Conservation (phyloP, 1,140 invertebrate genomes). For the Asbolus verrucosus region DNA sequence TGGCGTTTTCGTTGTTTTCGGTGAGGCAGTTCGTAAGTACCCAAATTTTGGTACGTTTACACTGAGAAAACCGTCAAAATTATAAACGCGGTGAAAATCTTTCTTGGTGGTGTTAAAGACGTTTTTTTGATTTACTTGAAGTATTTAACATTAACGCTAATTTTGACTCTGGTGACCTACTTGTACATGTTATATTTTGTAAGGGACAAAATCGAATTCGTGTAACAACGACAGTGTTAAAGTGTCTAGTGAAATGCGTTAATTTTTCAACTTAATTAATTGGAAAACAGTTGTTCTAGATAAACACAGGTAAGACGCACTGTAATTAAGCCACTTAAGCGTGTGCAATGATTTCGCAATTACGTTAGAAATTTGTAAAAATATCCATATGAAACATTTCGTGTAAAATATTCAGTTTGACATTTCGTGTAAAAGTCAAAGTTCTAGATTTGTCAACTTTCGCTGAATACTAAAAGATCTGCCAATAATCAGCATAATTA, state of each 20-base stretch:
- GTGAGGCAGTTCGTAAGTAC: slow-evolving; percentile 42
- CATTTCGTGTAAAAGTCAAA: slow-evolving; percentile 31
- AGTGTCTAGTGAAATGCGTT: slow-evolving; percentile 45
- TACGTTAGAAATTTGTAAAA: slow-evolving; percentile 16
- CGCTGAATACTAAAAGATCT: slow-evolving; percentile 30
- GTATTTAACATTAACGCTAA: slow-evolving; percentile 37
- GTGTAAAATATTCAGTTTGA: not conserved
- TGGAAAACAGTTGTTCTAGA: slow-evolving; percentile 39
- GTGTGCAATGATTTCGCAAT: slow-evolving; percentile 19
- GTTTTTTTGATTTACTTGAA: slow-evolving; percentile 47
- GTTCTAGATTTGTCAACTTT: slow-evolving; percentile 33
- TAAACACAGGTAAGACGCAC: slow-evolving; percentile 21
- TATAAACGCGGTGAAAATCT: not conserved
- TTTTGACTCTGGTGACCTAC: slow-evolving; percentile 49
- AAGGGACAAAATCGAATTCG: not conserved
- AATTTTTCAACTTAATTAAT: slow-evolving; percentile 45
- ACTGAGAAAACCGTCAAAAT: too few relatives aligned
- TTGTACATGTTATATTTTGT: slow-evolving; percentile 46
- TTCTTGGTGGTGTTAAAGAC: slow-evolving; percentile 24
- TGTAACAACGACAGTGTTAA: slow-evolving; percentile 10
- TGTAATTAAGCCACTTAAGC: slow-evolving; percentile 11
- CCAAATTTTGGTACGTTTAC: slow-evolving; percentile 4
- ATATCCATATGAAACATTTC: not conserved
- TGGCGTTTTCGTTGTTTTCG: slow-evolving; percentile 44
- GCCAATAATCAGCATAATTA: slow-evolving; percentile 11